Base-by-base conservation (phyloP, 92 coral and sea anemone genomes). In the Hydrozoanthus gracilis region DNA sequence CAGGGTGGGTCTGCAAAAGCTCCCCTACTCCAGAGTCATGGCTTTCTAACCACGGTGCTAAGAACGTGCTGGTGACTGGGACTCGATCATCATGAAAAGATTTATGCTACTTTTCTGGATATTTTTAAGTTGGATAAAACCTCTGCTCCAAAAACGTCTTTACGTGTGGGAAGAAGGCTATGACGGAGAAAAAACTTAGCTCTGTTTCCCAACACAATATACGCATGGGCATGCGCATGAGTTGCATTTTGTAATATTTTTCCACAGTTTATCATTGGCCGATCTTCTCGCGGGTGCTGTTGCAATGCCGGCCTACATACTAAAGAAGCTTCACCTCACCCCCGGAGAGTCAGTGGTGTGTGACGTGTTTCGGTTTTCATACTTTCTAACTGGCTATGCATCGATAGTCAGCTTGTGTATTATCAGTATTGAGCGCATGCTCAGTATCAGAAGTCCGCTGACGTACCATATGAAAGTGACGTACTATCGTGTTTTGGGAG, bases 271-370 rank as follows among this genome's bases (percentile, higher is more conserved):
- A 61, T 98, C 99, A 52, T 82, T 97, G 4, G 99, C 99, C 6
- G 99, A 97, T 88, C 88, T 97, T 17, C 86, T 97, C 66, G 96
- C 95, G 46, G 99, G 99, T 5, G 79, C 90, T 8, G 75, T 97
- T 13, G 99, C 99, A 4, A 95, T 97, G 97, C 99, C 99, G 12
- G 90, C 95, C 44, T 97, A 97, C 94, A 93, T 95, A 44, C 71
- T 94, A 15, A 97, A 97, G 86, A 97, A 97, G 86, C 82, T 90
- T 4, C 79, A 84, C 14, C 62, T 97, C 35, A 91, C 51, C 14
- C 86, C 88, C 45, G 86, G 91, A 18, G 94, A 89, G 67, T 76
- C 82, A 51, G 80, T 85, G 20, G 90, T 93, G 0, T 96, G 99
- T 69, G 99, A 96, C 87, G 79, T 91, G 27, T 96, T 94, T 82